Evolutionary conservation across 2,888 invertebrate genomes (phyloP).

Genomic region (Parnassius mnemosyne): DNA sequence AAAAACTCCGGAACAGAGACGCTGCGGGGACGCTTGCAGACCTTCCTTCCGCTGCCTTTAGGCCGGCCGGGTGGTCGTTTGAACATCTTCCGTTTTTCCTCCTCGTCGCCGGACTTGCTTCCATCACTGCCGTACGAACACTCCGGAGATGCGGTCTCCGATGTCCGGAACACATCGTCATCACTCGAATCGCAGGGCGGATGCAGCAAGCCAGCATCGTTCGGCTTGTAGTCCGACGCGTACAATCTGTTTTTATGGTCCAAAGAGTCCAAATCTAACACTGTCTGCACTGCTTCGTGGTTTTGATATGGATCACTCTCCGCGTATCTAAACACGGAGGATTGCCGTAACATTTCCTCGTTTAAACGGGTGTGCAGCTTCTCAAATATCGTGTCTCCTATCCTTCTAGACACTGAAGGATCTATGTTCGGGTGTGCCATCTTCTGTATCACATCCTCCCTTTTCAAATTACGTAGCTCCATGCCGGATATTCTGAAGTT

Average conservation of each 20-base stretch:
- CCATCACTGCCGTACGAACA: slow-evolving; percentile 67
- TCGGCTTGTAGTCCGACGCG: slow-evolving; percentile 60
- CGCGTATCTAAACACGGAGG: slow-evolving; percentile 59
- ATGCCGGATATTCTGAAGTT: slow-evolving; percentile 66
- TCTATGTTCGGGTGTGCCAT: slow-evolving; percentile 60
- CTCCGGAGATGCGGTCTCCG: slow-evolving; percentile 66
- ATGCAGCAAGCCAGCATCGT: slow-evolving; percentile 49
- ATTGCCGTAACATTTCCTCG: slow-evolving; percentile 57
- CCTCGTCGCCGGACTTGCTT: slow-evolving; percentile 72
- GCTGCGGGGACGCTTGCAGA: slow-evolving; percentile 69
- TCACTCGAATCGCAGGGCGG: slow-evolving; percentile 65
- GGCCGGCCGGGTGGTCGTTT: slow-evolving; percentile 81
- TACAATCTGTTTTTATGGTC: slow-evolving; percentile 58
- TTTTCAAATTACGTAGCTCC: slow-evolving; percentile 58
- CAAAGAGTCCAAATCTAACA: slow-evolving; percentile 63
- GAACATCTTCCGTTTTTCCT: slow-evolving; percentile 64
- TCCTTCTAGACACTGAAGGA: slow-evolving; percentile 47
- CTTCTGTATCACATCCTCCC: slow-evolving; percentile 61
- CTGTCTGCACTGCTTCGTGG: slow-evolving; percentile 54
- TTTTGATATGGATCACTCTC: slow-evolving; percentile 57
- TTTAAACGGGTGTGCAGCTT: slow-evolving; percentile 58
- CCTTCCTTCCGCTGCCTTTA: slow-evolving; percentile 71
- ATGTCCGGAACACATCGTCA: slow-evolving; percentile 61
- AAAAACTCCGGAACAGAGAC: slow-evolving; percentile 91
- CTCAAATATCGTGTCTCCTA: slow-evolving; percentile 62